Conservation (phyloP, 2,888 invertebrate genomes). For the Baronia brevicornis region DNA sequence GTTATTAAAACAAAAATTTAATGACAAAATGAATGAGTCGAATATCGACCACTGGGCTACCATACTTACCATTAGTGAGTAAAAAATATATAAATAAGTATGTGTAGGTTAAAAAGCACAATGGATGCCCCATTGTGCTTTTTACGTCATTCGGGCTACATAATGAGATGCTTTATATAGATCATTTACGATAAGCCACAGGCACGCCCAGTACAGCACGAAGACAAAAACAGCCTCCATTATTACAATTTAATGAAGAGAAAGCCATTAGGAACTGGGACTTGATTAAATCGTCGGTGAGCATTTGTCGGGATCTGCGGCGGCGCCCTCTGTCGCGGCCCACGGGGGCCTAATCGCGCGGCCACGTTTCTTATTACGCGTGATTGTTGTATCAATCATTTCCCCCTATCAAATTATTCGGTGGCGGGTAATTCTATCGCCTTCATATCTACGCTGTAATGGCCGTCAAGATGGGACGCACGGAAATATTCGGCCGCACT, state of each 20-base stretch:
- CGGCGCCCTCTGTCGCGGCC: slow-evolving; percentile 44
- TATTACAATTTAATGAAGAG: slow-evolving; percentile 71
- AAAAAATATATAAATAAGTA: no score
- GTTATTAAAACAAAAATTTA: no score
- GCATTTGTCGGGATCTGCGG: slow-evolving; percentile 48
- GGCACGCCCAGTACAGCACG: slow-evolving; percentile 41
- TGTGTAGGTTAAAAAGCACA: no score
- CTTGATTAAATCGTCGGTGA: slow-evolving; percentile 68
- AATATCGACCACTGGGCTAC: no score
- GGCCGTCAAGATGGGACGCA: slow-evolving; percentile 39
- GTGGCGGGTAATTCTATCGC: slow-evolving; percentile 69
- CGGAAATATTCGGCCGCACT: slow-evolving; percentile 66
- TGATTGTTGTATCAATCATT: slow-evolving; percentile 75
- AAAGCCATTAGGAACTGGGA: slow-evolving; percentile 58
- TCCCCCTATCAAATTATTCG: slow-evolving; percentile 73
- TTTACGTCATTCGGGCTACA: no score
- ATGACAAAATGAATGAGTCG: no score
- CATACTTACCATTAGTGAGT: no score
- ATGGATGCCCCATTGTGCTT: no score
- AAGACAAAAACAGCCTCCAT: slow-evolving; percentile 58
- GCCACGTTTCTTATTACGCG: slow-evolving; percentile 70
- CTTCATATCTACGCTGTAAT: slow-evolving; percentile 46
- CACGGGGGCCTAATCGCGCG: slow-evolving; percentile 57
- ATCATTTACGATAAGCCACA: slow-evolving; percentile 19
- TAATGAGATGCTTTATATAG: no score